Evolutionary conservation across 2,888 invertebrate genomes (phyloP), one percentile per base, ranked within the genome.

Genomic region (Tortrix viridana): DNA sequence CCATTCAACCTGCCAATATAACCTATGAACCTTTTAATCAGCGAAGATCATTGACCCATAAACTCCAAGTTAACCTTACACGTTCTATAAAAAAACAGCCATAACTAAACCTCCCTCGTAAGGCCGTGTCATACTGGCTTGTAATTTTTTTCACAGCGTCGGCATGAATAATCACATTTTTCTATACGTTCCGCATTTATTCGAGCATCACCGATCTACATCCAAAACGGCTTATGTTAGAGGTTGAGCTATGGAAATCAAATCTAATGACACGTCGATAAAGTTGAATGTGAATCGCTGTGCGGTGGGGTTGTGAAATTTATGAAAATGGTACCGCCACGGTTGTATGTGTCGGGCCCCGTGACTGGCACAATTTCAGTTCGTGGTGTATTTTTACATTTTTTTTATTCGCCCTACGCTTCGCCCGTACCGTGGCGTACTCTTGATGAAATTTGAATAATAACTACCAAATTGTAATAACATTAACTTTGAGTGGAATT

Each of bases 121-220:
- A 66, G 73, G 71, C 75, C 81, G 79, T 82, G 82, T 83, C 85
- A 81, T 82, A 83, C 79, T 76, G 75, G 79, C 80, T 80, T 81
- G 85, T 88, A 87, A 84, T 88, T 87, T 88, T 75, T 89, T 88
- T 85, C 82, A 82, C 85, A 80, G 81, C 89, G 81, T 87, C 85
- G 84, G 81, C 89, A 89, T 92, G 91, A 91, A 88, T 92, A 89
- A 88, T 88, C 91, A 89, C 87, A 90, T 90, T 90, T 90, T 88
- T 88, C 86, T 89, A 87, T 88, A 87, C 88, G 86, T 85, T 85
- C 87, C 86, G 85, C 84, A 82, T 88, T 88, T 86, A 85, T 85
- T 84, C 81, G 75, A 79, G 76, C 82, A 74, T 75, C 70, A 69
- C 72, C 66, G 60, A 59, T 71, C 46, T 57, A 60, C 56, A 26